A percentile compares a stretch with the other conserved stretches of the same genome.
These are phyloP conservation scores for Pundamilia nyererei DNA, from an alignment of 2,113 vertebrate species.

Conservation along the genomic window DNA sequence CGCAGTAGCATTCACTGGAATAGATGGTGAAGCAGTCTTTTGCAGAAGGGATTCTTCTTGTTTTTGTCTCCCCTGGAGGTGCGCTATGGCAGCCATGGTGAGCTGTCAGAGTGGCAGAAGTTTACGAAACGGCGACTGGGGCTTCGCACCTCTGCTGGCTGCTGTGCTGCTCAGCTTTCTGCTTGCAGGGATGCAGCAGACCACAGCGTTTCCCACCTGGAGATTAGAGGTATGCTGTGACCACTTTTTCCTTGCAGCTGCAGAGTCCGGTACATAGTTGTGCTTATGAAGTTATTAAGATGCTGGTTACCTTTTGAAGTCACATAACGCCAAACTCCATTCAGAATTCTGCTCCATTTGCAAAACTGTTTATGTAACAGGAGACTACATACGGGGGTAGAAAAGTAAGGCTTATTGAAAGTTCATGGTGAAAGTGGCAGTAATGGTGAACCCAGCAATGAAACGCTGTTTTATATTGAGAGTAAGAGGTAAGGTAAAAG, in stretches of 20 bases:
- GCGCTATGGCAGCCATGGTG: slow-evolving; percentile 51
- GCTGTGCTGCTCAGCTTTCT: slow-evolving; percentile 59
- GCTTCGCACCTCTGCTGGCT: slow-evolving; percentile 46
- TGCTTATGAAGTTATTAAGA: neutral
- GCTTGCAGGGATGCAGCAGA: slow-evolving; percentile 62
- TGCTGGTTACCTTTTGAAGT: neutral
- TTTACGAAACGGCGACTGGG: slow-evolving; percentile 15
- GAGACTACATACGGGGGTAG: accelerated
- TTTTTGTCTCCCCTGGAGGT: slow-evolving; percentile 19
- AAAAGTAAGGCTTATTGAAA: neutral
- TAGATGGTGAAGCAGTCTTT: slow-evolving; percentile 41
- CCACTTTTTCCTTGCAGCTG: neutral
- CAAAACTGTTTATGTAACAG: neutral
- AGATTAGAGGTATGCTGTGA: slow-evolving; percentile 70
- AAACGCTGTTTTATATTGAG: neutral
- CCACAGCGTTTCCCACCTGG: slow-evolving; percentile 66
- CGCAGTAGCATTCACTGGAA: neutral
- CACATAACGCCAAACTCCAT: neutral
- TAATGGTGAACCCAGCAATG: neutral
- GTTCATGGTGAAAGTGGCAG: neutral
- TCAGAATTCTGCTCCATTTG: neutral
- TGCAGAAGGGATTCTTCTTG: slow-evolving; percentile 6
- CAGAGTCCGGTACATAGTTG: neutral
- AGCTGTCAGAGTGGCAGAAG: slow-evolving; percentile 38
- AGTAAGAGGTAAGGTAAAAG: neutral